Percentiles rank a stretch among this genome's conserved stretches.
Evolutionary conservation across 2,797 vertebrate species (phyloP).

Genomic region (Erethizon dorsatum): DNA sequence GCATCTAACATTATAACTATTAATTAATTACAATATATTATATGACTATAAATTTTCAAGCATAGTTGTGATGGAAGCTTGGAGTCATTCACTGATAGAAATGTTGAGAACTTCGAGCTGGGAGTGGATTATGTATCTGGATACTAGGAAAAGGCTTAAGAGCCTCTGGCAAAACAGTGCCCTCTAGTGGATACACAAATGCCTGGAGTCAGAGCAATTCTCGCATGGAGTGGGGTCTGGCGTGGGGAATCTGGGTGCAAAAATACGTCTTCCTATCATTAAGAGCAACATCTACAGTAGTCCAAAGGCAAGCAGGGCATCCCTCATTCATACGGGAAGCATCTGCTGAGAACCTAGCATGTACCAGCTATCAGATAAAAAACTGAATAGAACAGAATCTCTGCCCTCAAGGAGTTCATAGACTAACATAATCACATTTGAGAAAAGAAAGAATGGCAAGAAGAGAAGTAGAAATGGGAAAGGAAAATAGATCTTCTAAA

Average conservation of each 20-base stretch:
- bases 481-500: neutral
- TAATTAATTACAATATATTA: neutral
- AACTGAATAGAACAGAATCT: neutral
- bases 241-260: neutral
- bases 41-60: conserved; percentile 29
- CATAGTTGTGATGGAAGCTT: neutral
- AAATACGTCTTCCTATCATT: neutral
- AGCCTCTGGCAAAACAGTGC: conserved; percentile 85
- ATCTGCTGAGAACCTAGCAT: neutral
- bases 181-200: conserved; percentile 82
- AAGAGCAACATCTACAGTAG: neutral
- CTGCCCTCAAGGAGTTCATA: neutral
- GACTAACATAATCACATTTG: neutral
- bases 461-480: neutral
- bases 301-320: neutral
- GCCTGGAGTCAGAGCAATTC: conserved; percentile 11
- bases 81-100: conserved; percentile 25
- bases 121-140: neutral
- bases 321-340: neutral
- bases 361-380: neutral
- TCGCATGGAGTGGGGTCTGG: conserved; percentile 11
- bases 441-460: neutral
- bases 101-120: conserved; percentile 25
- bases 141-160: conserved; percentile 52
- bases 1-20: neutral